These are phyloP conservation scores for Rattus rattus DNA, from an alignment of 2,113 vertebrate species.

Conservation along the genomic window DNA sequence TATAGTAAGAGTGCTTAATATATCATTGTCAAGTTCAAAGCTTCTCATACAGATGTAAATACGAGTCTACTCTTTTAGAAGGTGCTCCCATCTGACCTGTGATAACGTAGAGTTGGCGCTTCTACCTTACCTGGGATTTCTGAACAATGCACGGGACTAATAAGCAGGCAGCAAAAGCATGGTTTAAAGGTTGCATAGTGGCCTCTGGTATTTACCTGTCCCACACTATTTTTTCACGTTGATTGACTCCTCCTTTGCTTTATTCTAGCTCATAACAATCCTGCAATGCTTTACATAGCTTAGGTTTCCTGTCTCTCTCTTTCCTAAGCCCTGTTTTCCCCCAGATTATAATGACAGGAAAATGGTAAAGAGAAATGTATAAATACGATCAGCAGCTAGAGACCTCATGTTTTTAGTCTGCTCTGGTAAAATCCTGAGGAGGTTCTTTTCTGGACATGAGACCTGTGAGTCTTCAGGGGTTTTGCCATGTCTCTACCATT, in stretches of 20 bases:
- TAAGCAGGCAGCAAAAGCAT: background rate
- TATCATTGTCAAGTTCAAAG: background rate
- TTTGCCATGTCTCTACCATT: background rate
- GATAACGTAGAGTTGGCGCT: background rate
- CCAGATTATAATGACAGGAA: conserved; percentile 32
- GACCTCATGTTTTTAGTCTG: conserved; percentile 25
- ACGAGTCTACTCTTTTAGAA: background rate
- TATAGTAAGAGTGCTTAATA: background rate
- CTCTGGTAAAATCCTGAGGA: conserved; percentile 32
- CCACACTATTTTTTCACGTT: background rate
- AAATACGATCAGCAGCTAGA: conserved; percentile 50
- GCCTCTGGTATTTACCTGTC: background rate
- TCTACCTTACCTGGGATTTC: background rate
- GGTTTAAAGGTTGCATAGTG: conserved; percentile 6
- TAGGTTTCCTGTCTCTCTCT: background rate
- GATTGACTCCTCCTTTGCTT: background rate
- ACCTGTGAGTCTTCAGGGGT: background rate
- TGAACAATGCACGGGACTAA: background rate
- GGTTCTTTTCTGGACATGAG: conserved; percentile 60
- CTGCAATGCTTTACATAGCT: background rate
- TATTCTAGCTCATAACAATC: background rate
- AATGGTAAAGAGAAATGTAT: conserved; percentile 21
- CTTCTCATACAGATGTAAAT: background rate
- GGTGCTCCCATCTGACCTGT: background rate
- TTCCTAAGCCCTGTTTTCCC: background rate